These are phyloP conservation scores for Sebastolobus altivelis DNA, from an alignment of 2,797 vertebrate species.

Conservation along the genomic window DNA sequence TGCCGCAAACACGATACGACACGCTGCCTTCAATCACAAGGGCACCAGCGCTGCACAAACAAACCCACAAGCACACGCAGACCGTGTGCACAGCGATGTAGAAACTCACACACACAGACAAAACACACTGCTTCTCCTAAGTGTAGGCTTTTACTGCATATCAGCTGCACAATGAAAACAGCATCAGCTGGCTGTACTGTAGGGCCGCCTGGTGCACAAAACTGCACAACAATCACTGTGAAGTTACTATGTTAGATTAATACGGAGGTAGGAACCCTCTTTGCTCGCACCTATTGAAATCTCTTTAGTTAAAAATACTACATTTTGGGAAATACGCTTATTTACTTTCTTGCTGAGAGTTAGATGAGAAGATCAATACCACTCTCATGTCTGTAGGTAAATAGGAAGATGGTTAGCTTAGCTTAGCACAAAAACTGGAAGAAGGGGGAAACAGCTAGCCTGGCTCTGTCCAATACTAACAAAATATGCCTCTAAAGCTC, in stretches of 20 bases:
- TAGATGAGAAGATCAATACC: neutral
- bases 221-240: conserved; percentile 9
- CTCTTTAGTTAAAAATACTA: neutral
- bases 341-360: neutral
- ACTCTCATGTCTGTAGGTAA: neutral
- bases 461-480: too few species aligned
- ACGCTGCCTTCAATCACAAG: conserved; percentile 62
- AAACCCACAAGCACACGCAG: conserved; percentile 16
- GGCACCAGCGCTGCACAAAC: conserved; percentile 36
- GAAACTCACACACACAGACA: conserved; percentile 11
- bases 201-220: neutral
- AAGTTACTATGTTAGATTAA: neutral
- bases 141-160: conserved; percentile 10
- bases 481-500: too few species aligned
- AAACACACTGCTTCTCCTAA: conserved; percentile 15
- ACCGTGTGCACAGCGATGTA: neutral
- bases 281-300: neutral
- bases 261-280: neutral
- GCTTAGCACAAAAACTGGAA: neutral
- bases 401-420: neutral
- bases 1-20: conserved; percentile 70
- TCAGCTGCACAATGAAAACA: conserved; percentile 19
- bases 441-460: neutral
- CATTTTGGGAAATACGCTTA: neutral
- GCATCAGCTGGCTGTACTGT: neutral